Percentiles rank a stretch among this genome's conserved stretches.
phyloP scores from a whole-genome alignment of 2,797 vertebrate species.

The Buceros bicornis region DNA sequence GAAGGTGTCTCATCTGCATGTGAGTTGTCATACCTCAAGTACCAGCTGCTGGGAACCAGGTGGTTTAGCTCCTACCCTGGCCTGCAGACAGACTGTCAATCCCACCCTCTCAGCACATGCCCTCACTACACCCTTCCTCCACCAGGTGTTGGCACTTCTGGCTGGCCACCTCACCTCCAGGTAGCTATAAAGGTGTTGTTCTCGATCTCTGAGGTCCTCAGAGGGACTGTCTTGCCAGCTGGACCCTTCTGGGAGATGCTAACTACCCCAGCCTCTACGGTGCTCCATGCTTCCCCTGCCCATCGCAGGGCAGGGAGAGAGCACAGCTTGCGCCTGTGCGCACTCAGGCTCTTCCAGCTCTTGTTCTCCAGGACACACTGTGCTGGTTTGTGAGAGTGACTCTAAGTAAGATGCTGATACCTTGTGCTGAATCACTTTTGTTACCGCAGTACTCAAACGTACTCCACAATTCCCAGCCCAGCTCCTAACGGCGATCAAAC shows the following conservation, averaged over 20 bases:
- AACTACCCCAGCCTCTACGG: fast-evolving
- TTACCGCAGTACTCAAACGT: background rate
- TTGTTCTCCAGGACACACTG: background rate
- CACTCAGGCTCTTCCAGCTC: background rate
- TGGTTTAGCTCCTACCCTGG: background rate
- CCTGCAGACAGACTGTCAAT: background rate
- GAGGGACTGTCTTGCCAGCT: background rate
- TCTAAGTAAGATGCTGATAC: background rate
- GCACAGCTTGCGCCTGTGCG: background rate
- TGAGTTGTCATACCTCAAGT: background rate
- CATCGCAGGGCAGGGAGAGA: background rate
- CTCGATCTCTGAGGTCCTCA: background rate
- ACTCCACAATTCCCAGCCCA: background rate
- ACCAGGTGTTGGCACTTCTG: background rate
- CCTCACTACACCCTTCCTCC: background rate
- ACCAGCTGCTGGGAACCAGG: background rate
- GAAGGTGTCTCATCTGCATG: background rate
- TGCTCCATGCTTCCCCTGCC: background rate
- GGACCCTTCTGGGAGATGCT: background rate
- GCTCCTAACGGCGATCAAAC: background rate
- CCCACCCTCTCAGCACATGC: background rate
- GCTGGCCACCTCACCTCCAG: background rate
- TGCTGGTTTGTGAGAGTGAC: background rate
- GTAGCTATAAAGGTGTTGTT: background rate
- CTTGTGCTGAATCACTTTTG: background rate